A percentile compares a stretch with the other conserved stretches of the same genome.
Conservation (phyloP, 2,888 invertebrate genomes). For the Phengaris alcon region DNA sequence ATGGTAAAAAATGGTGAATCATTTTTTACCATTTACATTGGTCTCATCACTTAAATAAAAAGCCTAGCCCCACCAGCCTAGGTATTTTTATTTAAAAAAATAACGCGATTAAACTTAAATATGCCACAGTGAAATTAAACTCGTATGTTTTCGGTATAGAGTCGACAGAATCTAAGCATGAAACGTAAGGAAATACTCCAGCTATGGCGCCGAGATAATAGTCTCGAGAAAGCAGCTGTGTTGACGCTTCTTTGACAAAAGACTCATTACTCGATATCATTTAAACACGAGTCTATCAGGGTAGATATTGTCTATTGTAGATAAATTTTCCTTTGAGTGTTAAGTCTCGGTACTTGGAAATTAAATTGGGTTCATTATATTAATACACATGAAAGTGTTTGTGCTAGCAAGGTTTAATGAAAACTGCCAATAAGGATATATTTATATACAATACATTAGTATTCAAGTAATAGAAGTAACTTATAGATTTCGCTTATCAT, state of each 20-base stretch:
- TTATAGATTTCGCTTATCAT: too few species aligned
- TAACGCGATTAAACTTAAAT: slow-evolving; percentile 6
- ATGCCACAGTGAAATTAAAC: slow-evolving; percentile 14
- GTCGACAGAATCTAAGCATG: background rate
- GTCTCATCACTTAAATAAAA: background rate
- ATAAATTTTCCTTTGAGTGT: background rate
- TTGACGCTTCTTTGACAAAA: slow-evolving; percentile 26
- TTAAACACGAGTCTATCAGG: slow-evolving; percentile 15
- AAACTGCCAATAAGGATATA: too few species aligned
- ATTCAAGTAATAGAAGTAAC: too few species aligned
- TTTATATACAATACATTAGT: too few species aligned
- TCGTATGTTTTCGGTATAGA: background rate
- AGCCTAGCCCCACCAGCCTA: background rate
- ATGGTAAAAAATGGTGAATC: background rate
- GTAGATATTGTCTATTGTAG: background rate
- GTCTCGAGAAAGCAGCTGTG: slow-evolving; percentile 23
- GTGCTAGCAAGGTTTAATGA: too few species aligned
- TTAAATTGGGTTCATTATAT: background rate
- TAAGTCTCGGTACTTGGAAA: background rate
- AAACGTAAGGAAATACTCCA: slow-evolving; percentile 10
- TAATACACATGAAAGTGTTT: background rate
- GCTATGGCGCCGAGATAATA: slow-evolving; percentile 23
- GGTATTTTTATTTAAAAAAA: slow-evolving; percentile 20
- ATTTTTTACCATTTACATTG: background rate
- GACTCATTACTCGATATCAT: slow-evolving; percentile 24